A percentile compares a stretch with the other conserved stretches of the same genome.
phyloP scores from a whole-genome alignment of 2,888 invertebrate species.

The Platynereis dumerilii region DNA sequence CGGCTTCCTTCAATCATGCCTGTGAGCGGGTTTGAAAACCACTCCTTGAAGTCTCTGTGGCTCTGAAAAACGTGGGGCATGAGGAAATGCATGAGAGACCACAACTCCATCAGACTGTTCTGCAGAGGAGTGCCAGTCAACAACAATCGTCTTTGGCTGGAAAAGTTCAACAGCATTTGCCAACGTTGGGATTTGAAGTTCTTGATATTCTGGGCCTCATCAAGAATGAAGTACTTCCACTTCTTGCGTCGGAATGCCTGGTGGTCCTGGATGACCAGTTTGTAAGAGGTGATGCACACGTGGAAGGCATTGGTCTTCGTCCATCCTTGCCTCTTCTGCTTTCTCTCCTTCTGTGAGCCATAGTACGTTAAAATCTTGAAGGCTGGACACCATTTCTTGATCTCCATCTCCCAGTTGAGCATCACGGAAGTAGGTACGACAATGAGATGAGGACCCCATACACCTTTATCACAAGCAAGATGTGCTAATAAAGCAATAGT shows the following conservation, averaged over 20 bases:
- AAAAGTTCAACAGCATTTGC: conserved; percentile 95
- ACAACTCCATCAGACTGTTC: conserved; percentile 96
- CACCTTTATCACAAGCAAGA: conserved; percentile 71
- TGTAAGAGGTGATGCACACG: conserved; percentile 96
- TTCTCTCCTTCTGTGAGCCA: conserved; percentile 92
- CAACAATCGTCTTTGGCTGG: conserved; percentile 82
- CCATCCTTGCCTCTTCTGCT: conserved; percentile 76
- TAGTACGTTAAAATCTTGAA: conserved; percentile 99
- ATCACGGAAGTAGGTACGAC: conserved; percentile 99
- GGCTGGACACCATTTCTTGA: conserved; percentile 99
- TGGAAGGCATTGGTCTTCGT: conserved; percentile 97
- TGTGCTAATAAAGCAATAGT: conserved; percentile 96
- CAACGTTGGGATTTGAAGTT: conserved; percentile 99
- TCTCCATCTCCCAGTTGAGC: conserved; percentile 99
- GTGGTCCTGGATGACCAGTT: conserved; percentile 97
- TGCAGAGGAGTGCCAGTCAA: conserved; percentile 96
- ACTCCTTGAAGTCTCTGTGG: conserved; percentile 88
- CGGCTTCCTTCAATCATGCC: conserved; percentile 94
- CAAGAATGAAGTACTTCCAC: conserved; percentile 97
- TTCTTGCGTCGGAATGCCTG: conserved; percentile 95
- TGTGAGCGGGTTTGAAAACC: conserved; percentile 97
- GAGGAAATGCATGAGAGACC: conserved; percentile 97
- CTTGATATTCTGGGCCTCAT: conserved; percentile 98
- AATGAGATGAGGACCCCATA: conserved; percentile 99
- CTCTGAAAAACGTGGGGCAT: conserved; percentile 88